Evolutionary conservation across 1,140 invertebrate genomes (phyloP), one percentile per base, ranked within the genome.

Genomic region (Macrobrachium nipponense): DNA sequence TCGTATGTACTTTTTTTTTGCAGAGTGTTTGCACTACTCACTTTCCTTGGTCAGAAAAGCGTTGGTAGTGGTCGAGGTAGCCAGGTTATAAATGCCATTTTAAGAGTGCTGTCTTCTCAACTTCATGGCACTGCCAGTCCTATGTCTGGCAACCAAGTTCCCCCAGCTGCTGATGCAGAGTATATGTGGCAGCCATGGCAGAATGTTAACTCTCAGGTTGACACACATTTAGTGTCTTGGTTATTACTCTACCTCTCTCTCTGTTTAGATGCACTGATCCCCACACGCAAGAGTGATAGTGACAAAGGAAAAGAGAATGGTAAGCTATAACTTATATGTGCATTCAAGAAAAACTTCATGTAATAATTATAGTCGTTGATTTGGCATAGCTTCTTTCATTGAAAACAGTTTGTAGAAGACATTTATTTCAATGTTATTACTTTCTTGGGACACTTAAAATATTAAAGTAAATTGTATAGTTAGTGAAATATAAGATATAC

Each of bases 1-100:
- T 60, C 51, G 36, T 36, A 36, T 36, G 72, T 58, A 4, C 66
- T 23, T 59, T 75, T 59, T 75, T 60, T 89, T 91, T 91, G 23
- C 91, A 96, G 96, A 89, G 95, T 97, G 59, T 96, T 98, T 90
- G 95, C 97, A 86, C 92, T 98, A 70, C 91, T 98, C 68, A 95
- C 96, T 77, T 97, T 96, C 91, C 93, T 98, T 91, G 95, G 95
- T 44, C 95, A 96, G 87, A 96, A 96, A 90, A 95, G 95, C 82
- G 91, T 97, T n/a, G 80, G 82, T 11, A 86, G 87, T 76, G 89
- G 88, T 6, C 75, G 86, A 18, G 89, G 89, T n/a, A 82, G 81
- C 36, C 90, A 90, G 36, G 90, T 91, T 7, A 88, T 91, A 58
- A 90, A 91, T 86, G 90, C 89, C 87, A 90, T 92, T 73, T 90